These are phyloP conservation scores for Mastomys natalensis DNA, from an alignment of 2,113 vertebrate species.

Conservation along the genomic window DNA sequence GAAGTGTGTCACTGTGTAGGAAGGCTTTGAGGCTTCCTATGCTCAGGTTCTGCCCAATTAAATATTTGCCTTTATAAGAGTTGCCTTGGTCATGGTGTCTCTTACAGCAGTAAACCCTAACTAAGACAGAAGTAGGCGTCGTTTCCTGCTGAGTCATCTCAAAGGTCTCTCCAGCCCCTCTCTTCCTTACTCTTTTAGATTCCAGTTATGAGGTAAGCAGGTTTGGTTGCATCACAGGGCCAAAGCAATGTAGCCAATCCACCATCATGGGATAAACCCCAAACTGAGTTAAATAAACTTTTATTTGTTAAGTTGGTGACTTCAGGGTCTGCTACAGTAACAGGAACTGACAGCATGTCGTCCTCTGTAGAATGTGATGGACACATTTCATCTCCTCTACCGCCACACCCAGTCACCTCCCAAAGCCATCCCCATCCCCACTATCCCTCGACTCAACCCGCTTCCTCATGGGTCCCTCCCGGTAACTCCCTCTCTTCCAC, in stretches of 20 bases:
- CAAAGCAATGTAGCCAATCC: background rate
- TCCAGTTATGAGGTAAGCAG: background rate
- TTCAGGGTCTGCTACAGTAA: background rate
- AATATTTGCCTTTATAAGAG: no score
- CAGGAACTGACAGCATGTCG: background rate
- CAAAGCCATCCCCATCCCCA: background rate
- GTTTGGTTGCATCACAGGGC: background rate
- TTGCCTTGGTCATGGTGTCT: no score
- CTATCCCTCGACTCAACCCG: background rate
- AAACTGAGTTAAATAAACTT: background rate
- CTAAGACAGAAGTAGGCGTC: background rate
- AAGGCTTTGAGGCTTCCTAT: no score
- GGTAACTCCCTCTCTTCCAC: background rate
- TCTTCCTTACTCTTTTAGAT: background rate
- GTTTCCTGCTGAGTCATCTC: background rate
- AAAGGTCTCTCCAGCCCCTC: background rate
- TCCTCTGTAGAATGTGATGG: background rate
- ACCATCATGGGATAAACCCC: background rate
- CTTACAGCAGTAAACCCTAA: no score
- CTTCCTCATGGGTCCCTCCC: background rate
- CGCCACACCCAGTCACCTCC: background rate
- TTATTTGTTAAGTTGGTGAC: background rate
- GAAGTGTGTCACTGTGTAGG: no score
- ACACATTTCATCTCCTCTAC: background rate
- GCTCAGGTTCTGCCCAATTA: no score